Evolutionary conservation across 2,888 invertebrate genomes (phyloP).

Genomic region (Scrobipalpa atriplicella): DNA sequence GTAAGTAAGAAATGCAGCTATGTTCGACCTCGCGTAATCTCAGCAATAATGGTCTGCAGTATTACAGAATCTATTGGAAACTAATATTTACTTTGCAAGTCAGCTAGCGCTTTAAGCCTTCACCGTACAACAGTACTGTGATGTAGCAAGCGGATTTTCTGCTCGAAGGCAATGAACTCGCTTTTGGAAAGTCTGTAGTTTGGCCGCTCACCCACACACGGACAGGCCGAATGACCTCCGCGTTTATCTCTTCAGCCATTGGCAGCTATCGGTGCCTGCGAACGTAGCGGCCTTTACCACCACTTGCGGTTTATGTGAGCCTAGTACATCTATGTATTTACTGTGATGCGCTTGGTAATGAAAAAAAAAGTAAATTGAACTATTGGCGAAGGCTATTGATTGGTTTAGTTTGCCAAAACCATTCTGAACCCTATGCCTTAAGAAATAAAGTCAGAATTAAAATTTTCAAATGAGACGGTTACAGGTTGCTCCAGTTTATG

Average conservation of each 20-base stretch:
- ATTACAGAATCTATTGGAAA: constrained; percentile 9
- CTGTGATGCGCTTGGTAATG: constrained; percentile 71
- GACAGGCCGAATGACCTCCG: constrained; percentile 21
- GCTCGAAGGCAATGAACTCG: constrained; percentile 14
- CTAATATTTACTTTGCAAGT: constrained; percentile 8
- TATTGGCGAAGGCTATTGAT: constrained; percentile 43
- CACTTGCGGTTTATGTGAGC: constrained; percentile 63
- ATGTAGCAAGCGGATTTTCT: constrained; percentile 5
- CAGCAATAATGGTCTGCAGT: background rate
- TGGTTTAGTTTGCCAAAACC: background rate
- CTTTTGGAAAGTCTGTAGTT: constrained; percentile 24
- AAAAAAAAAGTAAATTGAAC: constrained; percentile 66
- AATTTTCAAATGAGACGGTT: constrained; percentile 34
- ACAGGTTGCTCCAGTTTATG: constrained; percentile 52
- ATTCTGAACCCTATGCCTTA: background rate
- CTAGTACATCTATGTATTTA: constrained; percentile 79
- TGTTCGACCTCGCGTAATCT: constrained; percentile 20
- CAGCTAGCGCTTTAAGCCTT: constrained; percentile 1
- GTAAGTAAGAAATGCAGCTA: constrained; percentile 21
- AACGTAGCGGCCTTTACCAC: constrained; percentile 41
- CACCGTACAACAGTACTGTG: background rate
- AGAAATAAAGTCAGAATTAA: background rate
- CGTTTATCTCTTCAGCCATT: constrained; percentile 41
- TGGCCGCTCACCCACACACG: constrained; percentile 23
- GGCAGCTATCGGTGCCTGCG: constrained; percentile 50